Conservation (phyloP, 1,140 invertebrate species). For the Drosophila guanche region DNA sequence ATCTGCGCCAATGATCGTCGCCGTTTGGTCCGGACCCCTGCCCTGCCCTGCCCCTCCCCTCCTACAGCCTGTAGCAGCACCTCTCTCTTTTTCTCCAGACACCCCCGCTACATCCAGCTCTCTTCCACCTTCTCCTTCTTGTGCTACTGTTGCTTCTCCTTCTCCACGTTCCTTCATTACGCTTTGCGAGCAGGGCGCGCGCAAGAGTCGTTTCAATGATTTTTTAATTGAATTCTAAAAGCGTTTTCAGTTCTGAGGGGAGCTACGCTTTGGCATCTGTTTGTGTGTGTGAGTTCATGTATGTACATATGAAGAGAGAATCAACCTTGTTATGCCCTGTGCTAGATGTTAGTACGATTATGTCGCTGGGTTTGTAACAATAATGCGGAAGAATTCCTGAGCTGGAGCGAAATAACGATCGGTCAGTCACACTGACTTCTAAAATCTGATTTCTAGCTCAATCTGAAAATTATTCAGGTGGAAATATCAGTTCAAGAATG, state of each 20-base stretch:
- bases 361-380: too few species aligned
- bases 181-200: constrained; percentile 21
- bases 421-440: too few species aligned
- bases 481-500: too few species aligned
- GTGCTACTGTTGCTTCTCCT: constrained; percentile 2
- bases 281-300: constrained; percentile 20
- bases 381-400: too few species aligned
- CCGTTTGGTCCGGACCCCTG: constrained; percentile 43
- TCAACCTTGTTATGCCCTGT: constrained; percentile 58
- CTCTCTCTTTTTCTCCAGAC: background rate
- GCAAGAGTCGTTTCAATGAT: constrained; percentile 71
- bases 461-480: too few species aligned
- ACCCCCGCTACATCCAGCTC: background rate
- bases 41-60: constrained; percentile 10
- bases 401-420: too few species aligned
- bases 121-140: background rate
- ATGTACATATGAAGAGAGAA: constrained; percentile 39
- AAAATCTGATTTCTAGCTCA: too few species aligned
- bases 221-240: constrained; percentile 82
- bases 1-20: constrained; percentile 79
- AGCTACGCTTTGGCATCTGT: constrained; percentile 73
- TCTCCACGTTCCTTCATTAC: constrained; percentile 2
- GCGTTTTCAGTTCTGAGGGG: constrained; percentile 65
- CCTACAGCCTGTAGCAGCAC: too few species aligned
- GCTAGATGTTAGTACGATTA: too few species aligned